phyloP scores from a whole-genome alignment of 2,113 vertebrate genomes.

The Crotalus helleri region DNA sequence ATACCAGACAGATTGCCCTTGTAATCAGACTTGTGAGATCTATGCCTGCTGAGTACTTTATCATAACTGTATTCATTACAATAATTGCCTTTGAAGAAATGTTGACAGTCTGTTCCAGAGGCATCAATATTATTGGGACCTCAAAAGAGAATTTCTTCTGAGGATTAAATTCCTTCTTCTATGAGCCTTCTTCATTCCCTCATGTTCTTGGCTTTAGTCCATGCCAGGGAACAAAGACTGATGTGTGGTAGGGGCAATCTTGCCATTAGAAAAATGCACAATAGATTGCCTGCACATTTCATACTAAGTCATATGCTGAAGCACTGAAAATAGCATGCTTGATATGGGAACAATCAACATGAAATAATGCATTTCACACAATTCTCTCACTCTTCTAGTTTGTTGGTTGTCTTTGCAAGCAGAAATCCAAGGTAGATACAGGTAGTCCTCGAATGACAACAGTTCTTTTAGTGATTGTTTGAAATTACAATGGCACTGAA shows the following conservation, averaged over 20 bases:
- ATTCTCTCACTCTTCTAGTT: constrained; percentile 25
- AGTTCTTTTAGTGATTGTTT: too few species aligned
- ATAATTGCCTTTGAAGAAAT: not conserved
- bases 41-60: constrained; percentile 2
- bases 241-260: constrained; percentile 40
- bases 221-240: constrained; percentile 17
- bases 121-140: constrained; percentile 27
- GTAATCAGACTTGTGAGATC: not conserved
- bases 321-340: constrained; percentile 35
- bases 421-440: not conserved
- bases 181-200: accelerated
- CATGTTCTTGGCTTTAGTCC: constrained; percentile 12
- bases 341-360: constrained; percentile 20
- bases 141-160: constrained; percentile 43
- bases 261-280: constrained; percentile 40
- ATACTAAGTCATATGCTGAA: constrained; percentile 44
- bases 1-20: not conserved
- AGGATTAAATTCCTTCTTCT: constrained; percentile 28
- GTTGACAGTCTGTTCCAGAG: constrained; percentile 27
- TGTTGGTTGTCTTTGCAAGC: not conserved
- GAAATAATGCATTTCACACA: constrained; percentile 23
- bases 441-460: too few species aligned
- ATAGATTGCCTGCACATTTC: constrained; percentile 23
- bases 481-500: too few species aligned
- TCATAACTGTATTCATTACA: constrained; percentile 25